Conservation (phyloP, 2,113 vertebrate genomes). For the Siniperca chuatsi region DNA sequence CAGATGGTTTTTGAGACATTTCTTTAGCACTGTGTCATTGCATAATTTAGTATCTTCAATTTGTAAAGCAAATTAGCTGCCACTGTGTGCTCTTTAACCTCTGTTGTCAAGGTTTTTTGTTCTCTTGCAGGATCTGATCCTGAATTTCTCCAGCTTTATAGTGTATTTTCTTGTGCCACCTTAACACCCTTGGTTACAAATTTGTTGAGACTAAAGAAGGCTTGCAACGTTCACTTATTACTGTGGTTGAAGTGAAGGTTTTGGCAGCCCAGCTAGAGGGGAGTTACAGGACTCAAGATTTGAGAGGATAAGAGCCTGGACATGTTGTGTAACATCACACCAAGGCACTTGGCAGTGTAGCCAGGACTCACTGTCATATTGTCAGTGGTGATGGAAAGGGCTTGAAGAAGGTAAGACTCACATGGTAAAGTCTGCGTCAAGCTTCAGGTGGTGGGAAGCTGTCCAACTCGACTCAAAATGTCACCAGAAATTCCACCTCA, state of each 20-base stretch:
- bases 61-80: slow-evolving; percentile 16
- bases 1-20: neutral
- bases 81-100: slow-evolving; percentile 6
- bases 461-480: slow-evolving; percentile 37
- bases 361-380: slow-evolving; percentile 42
- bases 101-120: neutral
- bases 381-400: slow-evolving; percentile 51
- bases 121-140: neutral
- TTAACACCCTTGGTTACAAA: neutral
- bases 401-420: slow-evolving; percentile 32
- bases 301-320: slow-evolving; percentile 34
- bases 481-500: slow-evolving; percentile 35
- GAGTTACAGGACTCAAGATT: slow-evolving; percentile 8
- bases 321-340: slow-evolving; percentile 51
- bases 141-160: slow-evolving; percentile 6
- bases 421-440: slow-evolving; percentile 26
- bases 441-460: slow-evolving; percentile 30
- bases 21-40: neutral
- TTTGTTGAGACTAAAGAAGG: slow-evolving; percentile 1
- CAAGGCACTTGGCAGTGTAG: slow-evolving; percentile 23
- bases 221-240: slow-evolving; percentile 7
- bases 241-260: slow-evolving; percentile 18
- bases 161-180: neutral
- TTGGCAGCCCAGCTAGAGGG: slow-evolving; percentile 3
- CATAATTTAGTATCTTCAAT: slow-evolving; percentile 26